Conservation (phyloP, 37 sponge, comb jelly and placozoan genomes). For the Agelas oroides region DNA sequence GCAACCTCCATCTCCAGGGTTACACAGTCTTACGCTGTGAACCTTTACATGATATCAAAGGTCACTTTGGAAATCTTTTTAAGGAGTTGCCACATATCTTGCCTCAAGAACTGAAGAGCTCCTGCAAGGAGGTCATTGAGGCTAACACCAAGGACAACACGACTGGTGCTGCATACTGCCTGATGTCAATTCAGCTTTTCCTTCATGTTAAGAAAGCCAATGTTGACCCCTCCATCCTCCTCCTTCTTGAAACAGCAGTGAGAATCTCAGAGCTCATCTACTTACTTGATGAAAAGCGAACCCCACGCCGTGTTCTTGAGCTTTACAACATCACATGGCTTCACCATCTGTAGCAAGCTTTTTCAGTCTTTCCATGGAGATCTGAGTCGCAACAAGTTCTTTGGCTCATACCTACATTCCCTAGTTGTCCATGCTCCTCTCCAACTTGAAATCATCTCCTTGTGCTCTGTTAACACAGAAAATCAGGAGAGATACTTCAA, state of each 20-base stretch:
- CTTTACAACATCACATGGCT: conserved; percentile 24
- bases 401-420: no score
- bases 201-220: background rate
- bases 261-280: background rate
- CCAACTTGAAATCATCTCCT: conserved; percentile 24
- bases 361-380: background rate
- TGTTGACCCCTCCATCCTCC: background rate
- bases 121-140: background rate
- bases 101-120: background rate
- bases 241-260: no score
- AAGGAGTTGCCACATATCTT: background rate
- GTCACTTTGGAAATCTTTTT: background rate
- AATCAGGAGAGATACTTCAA: conserved; percentile 4
- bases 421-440: no score
- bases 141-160: background rate
- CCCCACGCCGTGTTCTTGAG: conserved; percentile 1
- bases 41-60: conserved; percentile 21
- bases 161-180: conserved; percentile 4
- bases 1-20: background rate
- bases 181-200: background rate
- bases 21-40: background rate
- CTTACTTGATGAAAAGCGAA: background rate
- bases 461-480: conserved; percentile 23
- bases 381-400: no score
- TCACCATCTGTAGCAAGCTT: background rate